Conservation (phyloP, 2,797 vertebrate genomes). For the Anabas testudineus region DNA sequence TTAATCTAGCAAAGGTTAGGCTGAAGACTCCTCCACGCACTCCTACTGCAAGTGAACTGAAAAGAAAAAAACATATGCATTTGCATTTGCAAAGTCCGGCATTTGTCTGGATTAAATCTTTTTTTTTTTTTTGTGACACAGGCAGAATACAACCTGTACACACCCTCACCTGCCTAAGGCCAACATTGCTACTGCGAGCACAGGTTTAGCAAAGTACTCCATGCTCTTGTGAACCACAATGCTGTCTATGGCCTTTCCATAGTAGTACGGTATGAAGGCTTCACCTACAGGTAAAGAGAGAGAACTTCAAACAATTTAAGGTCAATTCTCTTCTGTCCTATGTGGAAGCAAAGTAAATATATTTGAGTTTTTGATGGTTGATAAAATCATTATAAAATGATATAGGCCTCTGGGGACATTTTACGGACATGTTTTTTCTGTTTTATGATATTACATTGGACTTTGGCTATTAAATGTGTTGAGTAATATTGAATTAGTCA, state of each 20-base stretch:
- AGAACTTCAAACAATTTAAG: too few species aligned
- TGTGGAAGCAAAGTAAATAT: background rate
- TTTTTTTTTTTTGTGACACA: too few species aligned
- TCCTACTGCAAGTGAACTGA: conserved; percentile 92
- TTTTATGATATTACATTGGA: background rate
- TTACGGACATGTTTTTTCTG: background rate
- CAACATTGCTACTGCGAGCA: conserved; percentile 84
- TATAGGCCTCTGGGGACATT: background rate
- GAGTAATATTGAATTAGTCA: background rate
- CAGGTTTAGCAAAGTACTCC: conserved; percentile 87
- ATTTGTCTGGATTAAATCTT: background rate
- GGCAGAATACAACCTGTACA: background rate
- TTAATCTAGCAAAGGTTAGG: conserved; percentile 91
- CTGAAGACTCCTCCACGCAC: conserved; percentile 94
- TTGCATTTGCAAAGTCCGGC: background rate
- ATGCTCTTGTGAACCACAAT: conserved; percentile 93
- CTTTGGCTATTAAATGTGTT: background rate
- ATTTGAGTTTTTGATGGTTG: background rate
- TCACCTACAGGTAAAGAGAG: conserved; percentile 84
- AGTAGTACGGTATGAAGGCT: conserved; percentile 93
- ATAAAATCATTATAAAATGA: background rate
- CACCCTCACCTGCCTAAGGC: conserved; percentile 88
- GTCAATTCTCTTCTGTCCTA: background rate
- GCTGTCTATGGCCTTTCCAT: conserved; percentile 90
- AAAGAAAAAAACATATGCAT: conserved; percentile 37